Evolutionary conservation across 64 coral and sea anemone species (phyloP).

Genomic region (Stylophora pistillata): DNA sequence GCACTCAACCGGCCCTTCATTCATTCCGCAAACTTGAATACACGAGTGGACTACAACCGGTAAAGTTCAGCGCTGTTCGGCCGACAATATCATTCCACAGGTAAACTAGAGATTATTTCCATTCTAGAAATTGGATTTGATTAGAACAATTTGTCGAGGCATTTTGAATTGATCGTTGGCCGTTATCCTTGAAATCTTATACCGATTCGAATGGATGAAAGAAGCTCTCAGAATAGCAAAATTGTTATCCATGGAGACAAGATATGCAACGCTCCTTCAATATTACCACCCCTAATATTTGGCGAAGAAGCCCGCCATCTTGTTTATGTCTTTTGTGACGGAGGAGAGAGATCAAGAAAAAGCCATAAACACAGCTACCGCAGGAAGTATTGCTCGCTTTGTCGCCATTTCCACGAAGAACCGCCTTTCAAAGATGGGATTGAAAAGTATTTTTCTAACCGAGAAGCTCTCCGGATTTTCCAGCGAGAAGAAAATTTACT

Average conservation of each 20-base stretch:
- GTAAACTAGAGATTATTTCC: not conserved
- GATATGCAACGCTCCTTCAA: not conserved
- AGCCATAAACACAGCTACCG: not conserved
- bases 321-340: slow-evolving; percentile 23
- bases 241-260: slow-evolving; percentile 2
- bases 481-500: not conserved
- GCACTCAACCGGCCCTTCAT: not conserved
- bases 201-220: not conserved
- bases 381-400: slow-evolving; percentile 9
- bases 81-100: too few relatives aligned
- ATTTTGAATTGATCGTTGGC: not conserved
- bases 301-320: slow-evolving; percentile 5
- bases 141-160: not conserved
- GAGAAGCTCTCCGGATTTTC: not conserved
- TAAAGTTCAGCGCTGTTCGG: not conserved
- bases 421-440: not conserved
- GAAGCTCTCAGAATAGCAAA: not conserved
- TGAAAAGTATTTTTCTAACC: slow-evolving; percentile 15
- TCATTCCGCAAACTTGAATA: not conserved
- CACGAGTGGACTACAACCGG: not conserved
- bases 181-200: not conserved
- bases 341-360: not conserved
- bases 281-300: not conserved
- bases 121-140: not conserved
- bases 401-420: slow-evolving; percentile 15